Percentiles rank a stretch among this genome's conserved stretches.
Evolutionary conservation across 1,140 invertebrate genomes (phyloP).

Genomic region (Calosoma granatense): DNA sequence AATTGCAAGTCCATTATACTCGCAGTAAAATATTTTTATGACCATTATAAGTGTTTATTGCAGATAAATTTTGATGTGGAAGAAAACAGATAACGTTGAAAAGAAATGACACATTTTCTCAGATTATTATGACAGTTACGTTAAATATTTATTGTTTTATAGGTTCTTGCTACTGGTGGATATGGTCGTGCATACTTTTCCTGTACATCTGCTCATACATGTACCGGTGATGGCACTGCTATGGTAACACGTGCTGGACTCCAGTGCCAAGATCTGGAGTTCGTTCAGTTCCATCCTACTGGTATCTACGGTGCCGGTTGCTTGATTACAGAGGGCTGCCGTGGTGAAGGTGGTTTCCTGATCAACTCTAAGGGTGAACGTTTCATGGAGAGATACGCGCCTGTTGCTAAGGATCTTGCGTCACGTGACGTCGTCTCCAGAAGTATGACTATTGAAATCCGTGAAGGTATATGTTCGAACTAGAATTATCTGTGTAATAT

Average conservation of each 20-base stretch:
- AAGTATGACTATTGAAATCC: slow-evolving; percentile 74
- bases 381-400: slow-evolving; percentile 82
- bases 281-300: slow-evolving; percentile 83
- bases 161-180: slow-evolving; percentile 49
- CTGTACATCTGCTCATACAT: slow-evolving; percentile 76
- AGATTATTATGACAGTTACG: too few relatives aligned
- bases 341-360: slow-evolving; percentile 73
- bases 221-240: slow-evolving; percentile 77
- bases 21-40: too few relatives aligned
- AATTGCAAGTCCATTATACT: too few relatives aligned
- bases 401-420: slow-evolving; percentile 76
- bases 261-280: slow-evolving; percentile 69
- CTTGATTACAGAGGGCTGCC: slow-evolving; percentile 72
- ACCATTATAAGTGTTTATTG: too few relatives aligned
- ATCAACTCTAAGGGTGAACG: slow-evolving; percentile 73
- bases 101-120: too few relatives aligned
- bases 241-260: slow-evolving; percentile 67
- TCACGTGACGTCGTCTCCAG: slow-evolving; percentile 76
- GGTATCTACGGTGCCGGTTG: slow-evolving; percentile 76
- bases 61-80: too few relatives aligned
- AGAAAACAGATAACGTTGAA: too few relatives aligned
- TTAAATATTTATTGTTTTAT: too few relatives aligned
- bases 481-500: background rate
- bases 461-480: slow-evolving; percentile 45
- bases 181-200: slow-evolving; percentile 69